These are phyloP conservation scores for Hoplostethus atlanticus DNA, from an alignment of 2,797 vertebrate genomes.

Conservation along the genomic window DNA sequence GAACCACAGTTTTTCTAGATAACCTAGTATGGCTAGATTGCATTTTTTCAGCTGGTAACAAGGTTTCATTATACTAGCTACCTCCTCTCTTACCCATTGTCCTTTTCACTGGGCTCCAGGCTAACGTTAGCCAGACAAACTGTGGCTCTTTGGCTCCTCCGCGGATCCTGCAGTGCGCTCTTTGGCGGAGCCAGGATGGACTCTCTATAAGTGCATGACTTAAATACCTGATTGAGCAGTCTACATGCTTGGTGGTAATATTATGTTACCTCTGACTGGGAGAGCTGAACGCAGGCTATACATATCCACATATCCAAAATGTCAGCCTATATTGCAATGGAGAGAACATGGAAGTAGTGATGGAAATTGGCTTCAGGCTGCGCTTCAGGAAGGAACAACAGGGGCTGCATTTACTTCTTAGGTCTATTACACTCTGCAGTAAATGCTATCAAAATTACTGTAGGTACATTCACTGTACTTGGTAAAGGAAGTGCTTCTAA, in stretches of 20 bases:
- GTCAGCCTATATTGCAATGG: slow-evolving; percentile 60
- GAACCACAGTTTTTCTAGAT: too few species aligned
- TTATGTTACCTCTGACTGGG: slow-evolving; percentile 45
- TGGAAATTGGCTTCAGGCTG: slow-evolving; percentile 54
- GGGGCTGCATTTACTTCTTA: slow-evolving; percentile 28
- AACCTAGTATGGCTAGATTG: too few species aligned
- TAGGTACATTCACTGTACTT: background rate
- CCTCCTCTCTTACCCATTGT: too few species aligned
- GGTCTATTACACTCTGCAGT: slow-evolving; percentile 28
- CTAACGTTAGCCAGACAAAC: too few species aligned
- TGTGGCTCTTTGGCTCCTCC: too few species aligned
- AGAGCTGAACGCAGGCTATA: slow-evolving; percentile 61
- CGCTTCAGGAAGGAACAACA: slow-evolving; percentile 47
- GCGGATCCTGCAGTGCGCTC: too few species aligned
- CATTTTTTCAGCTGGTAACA: too few species aligned
- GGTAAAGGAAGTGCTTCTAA: slow-evolving; percentile 13
- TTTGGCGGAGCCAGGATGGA: slow-evolving; percentile 43
- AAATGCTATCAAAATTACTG: slow-evolving; percentile 32
- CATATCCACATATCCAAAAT: slow-evolving; percentile 54
- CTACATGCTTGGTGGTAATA: slow-evolving; percentile 31
- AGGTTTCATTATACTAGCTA: too few species aligned
- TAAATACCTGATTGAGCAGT: slow-evolving; percentile 27
- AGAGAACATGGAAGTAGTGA: slow-evolving; percentile 19
- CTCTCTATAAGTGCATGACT: slow-evolving; percentile 31
- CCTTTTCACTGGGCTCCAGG: too few species aligned